These are phyloP conservation scores for Hirtodrosophila trivittata DNA, from an alignment of 2,888 invertebrate genomes.

Conservation along the genomic window DNA sequence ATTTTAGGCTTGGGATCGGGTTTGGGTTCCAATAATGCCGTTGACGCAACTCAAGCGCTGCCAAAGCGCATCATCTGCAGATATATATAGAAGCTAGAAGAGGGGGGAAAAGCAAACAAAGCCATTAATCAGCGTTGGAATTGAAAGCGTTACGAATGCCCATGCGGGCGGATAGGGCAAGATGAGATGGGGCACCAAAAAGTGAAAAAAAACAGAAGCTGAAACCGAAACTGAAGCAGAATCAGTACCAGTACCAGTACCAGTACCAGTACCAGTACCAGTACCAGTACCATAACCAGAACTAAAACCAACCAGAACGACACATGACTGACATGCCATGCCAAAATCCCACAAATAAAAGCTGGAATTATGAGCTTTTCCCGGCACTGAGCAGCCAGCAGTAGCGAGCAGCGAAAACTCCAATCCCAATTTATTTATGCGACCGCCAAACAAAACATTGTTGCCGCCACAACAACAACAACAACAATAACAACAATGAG, in stretches of 20 bases:
- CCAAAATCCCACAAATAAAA: slow-evolving; percentile 78
- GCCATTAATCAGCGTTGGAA: slow-evolving; percentile 72
- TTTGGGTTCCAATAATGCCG: slow-evolving; percentile 16
- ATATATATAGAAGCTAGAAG: background rate
- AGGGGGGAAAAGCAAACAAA: slow-evolving; percentile 31
- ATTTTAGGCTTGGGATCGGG: background rate
- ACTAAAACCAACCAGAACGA: slow-evolving; percentile 25
- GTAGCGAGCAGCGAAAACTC: slow-evolving; percentile 24
- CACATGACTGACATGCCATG: slow-evolving; percentile 77
- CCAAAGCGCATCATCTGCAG: slow-evolving; percentile 62
- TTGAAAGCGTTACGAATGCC: slow-evolving; percentile 55
- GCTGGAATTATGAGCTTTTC: slow-evolving; percentile 78
- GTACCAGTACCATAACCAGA: background rate
- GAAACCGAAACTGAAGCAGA: background rate
- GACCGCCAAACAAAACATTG: slow-evolving; percentile 71
- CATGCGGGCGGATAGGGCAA: slow-evolving; percentile 47
- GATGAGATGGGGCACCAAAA: background rate
- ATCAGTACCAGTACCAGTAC: background rate
- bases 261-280: slow-evolving; percentile 14
- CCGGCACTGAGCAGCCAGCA: slow-evolving; percentile 26
- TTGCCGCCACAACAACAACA: slow-evolving; percentile 56
- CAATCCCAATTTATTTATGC: slow-evolving; percentile 77
- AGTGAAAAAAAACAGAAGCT: background rate
- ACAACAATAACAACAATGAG: slow-evolving; percentile 21
- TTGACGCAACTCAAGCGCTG: slow-evolving; percentile 25